Evolutionary conservation across 2,797 vertebrate genomes (phyloP), one percentile per base, ranked within the genome.

Genomic region (Alcedo quadribrachys): DNA sequence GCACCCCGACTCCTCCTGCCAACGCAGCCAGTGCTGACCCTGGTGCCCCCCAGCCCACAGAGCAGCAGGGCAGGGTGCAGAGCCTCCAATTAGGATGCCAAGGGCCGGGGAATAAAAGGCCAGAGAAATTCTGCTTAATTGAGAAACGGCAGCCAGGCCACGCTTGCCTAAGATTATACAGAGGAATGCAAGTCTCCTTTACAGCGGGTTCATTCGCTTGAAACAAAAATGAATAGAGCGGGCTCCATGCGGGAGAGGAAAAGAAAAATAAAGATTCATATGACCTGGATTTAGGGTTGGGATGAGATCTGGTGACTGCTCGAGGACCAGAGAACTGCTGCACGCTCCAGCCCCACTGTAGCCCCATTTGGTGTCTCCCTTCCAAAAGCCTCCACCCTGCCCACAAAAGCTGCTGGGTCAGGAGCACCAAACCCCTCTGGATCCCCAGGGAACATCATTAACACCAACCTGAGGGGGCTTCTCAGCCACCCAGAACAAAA

Each of bases 121-220:
- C 27, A 63, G 60, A 78, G 80, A 65, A 84, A 68, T 33, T 68
- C 73, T n/a, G 87, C 91, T 94, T 93, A 95, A 96, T 40, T 81
- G 87, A 91, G 90, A 93, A 94, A 57, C 73, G 7, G 37, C 85
- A 83, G 77, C 81, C 89, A 30, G 42, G 90, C 93, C 91, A 5
- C 12, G 89, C 93, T 73, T 89, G 78, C 90, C 89, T 81, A 35
- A 87, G 95, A 90, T 53, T 71, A 85, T 32, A 11, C 68, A 4
- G 82, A 48, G 94, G 95, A 97, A 96, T 85, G 92, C 32, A 18
- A 73, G 83, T 55, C 83, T 90, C 82, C 95, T 92, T 95, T 71
- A 81, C 83, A 93, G 95, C 16, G 33, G 53, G 83, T 53, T 92
- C 95, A 86, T 69, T 94, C 57, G 14, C 82, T 92, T 60, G 94